Conservation (phyloP, 2,113 vertebrate species). For the Hydrolagus affinis region DNA sequence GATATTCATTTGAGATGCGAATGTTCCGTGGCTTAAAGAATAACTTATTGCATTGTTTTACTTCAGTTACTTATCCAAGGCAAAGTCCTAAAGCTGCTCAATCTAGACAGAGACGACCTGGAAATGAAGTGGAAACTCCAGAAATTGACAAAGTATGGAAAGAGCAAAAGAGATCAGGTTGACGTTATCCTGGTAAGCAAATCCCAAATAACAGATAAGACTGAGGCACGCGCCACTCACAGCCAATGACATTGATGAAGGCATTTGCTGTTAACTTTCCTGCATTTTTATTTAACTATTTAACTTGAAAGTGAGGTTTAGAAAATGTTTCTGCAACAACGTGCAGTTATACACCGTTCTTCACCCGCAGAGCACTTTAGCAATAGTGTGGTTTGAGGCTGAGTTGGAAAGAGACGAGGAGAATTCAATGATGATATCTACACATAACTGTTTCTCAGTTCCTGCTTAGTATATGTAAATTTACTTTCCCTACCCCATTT, state of each 20-base stretch:
- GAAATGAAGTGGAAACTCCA: slow-evolving; percentile 49
- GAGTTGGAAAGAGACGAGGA: no score
- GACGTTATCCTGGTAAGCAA: slow-evolving; percentile 56
- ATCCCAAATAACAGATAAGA: neutral
- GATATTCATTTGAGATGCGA: neutral
- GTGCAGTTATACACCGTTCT: no score
- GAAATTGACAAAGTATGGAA: slow-evolving; percentile 52
- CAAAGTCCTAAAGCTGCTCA: slow-evolving; percentile 50
- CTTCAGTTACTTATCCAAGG: slow-evolving; percentile 44
- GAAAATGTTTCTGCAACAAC: no score
- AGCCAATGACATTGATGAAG: neutral
- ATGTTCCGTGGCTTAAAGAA: slow-evolving; percentile 2
- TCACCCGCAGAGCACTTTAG: no score
- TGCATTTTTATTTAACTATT: neutral
- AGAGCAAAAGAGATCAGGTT: slow-evolving; percentile 51
- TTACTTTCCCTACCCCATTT: no score
- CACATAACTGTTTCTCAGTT: no score
- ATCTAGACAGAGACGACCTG: slow-evolving; percentile 52
- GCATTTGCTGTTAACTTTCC: neutral
- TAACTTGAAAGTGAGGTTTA: no score
- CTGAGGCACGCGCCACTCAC: no score
- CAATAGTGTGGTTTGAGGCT: no score
- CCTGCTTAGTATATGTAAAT: no score
- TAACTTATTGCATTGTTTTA: slow-evolving; percentile 29
- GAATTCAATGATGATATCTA: no score